These are phyloP conservation scores for Caenorhabditis sp. DNA, from an alignment of 2,888 invertebrate genomes.

Conservation along the genomic window DNA sequence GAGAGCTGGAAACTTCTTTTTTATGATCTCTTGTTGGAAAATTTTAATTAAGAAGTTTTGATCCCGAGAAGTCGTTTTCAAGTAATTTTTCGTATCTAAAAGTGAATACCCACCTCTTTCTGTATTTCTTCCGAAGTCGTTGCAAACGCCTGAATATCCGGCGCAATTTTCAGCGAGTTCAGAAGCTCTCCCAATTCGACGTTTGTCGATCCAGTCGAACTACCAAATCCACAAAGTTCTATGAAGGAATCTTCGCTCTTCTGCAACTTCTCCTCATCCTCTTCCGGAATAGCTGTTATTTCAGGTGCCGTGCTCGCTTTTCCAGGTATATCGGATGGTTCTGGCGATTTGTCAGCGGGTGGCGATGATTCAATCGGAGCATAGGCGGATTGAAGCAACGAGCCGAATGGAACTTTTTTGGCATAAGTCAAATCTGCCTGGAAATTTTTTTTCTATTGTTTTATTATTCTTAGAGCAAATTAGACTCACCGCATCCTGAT, in stretches of 20 bases:
- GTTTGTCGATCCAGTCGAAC: background rate
- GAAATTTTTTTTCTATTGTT: no score
- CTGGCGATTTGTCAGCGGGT: background rate
- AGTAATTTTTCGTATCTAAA: no score
- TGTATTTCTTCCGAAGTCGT: background rate
- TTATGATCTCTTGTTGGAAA: no score
- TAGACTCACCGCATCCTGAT: no score
- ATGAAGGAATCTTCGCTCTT: slow-evolving; percentile 58
- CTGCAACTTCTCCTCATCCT: slow-evolving; percentile 31
- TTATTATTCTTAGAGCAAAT: no score
- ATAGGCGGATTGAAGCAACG: slow-evolving; percentile 32
- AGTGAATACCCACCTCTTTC: no score
- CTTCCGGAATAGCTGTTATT: slow-evolving; percentile 15
- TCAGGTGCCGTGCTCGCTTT: slow-evolving; percentile 6
- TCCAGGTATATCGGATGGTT: background rate
- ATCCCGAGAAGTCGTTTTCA: no score
- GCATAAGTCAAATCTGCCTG: no score
- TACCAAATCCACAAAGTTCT: slow-evolving; percentile 9
- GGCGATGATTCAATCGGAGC: slow-evolving; percentile 19
- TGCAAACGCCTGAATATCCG: slow-evolving; percentile 13
- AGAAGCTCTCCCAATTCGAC: slow-evolving; percentile 26
- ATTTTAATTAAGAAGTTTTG: no score
- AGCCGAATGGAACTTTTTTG: slow-evolving; percentile 27
- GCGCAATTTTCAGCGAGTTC: slow-evolving; percentile 21
- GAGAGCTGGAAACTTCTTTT: slow-evolving; percentile 10